Percentiles rank a stretch among this genome's conserved stretches.
Conservation (phyloP, 2,888 invertebrate species). For the Spodoptera picta region DNA sequence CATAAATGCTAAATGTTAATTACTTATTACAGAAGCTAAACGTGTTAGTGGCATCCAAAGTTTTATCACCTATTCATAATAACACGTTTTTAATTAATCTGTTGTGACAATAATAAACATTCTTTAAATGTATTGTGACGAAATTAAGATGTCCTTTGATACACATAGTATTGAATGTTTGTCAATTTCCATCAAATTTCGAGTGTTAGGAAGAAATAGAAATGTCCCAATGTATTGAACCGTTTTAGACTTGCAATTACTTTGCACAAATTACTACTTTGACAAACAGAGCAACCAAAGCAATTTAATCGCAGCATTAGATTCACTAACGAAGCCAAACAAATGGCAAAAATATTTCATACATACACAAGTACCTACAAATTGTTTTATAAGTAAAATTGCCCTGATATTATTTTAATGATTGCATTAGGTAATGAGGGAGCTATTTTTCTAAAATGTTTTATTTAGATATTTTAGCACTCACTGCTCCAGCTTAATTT, state of each 20-base stretch:
- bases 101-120: slow-evolving; percentile 71
- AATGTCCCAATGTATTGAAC: slow-evolving; percentile 56
- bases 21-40: slow-evolving; percentile 38
- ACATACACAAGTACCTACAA: slow-evolving; percentile 45
- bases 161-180: slow-evolving; percentile 61
- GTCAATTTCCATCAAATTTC: slow-evolving; percentile 66
- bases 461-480: slow-evolving; percentile 68
- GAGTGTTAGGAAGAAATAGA: slow-evolving; percentile 59
- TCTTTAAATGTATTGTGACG: slow-evolving; percentile 58
- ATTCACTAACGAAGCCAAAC: slow-evolving; percentile 50
- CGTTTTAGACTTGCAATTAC: slow-evolving; percentile 51
- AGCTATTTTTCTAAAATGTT: slow-evolving; percentile 63
- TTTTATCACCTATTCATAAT: slow-evolving; percentile 43
- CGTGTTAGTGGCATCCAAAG: slow-evolving; percentile 54
- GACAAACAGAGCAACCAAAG: slow-evolving; percentile 68
- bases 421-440: slow-evolving; percentile 54
- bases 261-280: slow-evolving; percentile 54
- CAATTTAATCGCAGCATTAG: slow-evolving; percentile 58
- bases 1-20: slow-evolving; percentile 31
- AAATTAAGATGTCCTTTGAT: slow-evolving; percentile 54
- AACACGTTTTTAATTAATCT: slow-evolving; percentile 60
- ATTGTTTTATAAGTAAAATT: slow-evolving; percentile 40
- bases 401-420: slow-evolving; percentile 57
- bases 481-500: slow-evolving; percentile 69
- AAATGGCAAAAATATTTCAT: slow-evolving; percentile 46